Evolutionary conservation across 1,140 invertebrate species (phyloP).

Genomic region (Leptopilina boulardi): DNA sequence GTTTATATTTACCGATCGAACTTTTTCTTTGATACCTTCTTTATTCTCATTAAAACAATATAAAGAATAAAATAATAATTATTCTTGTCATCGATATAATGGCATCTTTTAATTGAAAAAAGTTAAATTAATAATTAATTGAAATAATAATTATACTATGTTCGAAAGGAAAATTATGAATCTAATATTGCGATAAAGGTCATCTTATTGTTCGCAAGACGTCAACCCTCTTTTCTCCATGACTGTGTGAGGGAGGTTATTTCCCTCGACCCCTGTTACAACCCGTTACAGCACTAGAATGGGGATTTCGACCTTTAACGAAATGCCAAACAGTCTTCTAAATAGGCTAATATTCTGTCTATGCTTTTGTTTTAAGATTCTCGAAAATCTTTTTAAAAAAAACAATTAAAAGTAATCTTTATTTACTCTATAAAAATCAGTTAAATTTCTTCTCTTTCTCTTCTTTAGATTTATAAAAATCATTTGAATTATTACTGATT

Average conservation of each 20-base stretch:
- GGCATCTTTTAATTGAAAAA: too few species aligned
- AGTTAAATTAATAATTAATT: too few species aligned
- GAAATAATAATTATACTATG: too few species aligned
- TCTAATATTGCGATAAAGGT: neutral
- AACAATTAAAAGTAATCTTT: too few species aligned
- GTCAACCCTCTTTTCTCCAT: conserved; percentile 36
- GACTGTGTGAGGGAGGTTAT: neutral
- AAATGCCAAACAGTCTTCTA: conserved; percentile 20
- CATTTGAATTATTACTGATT: too few species aligned
- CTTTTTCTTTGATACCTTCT: neutral
- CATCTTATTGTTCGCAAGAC: conserved; percentile 12
- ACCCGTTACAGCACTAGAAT: neutral
- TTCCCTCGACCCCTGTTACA: neutral
- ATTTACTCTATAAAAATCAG: too few species aligned
- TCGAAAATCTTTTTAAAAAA: neutral
- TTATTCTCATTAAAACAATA: neutral
- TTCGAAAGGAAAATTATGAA: neutral
- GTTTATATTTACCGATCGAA: neutral
- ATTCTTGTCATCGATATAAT: too few species aligned
- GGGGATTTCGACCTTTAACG: conserved; percentile 11
- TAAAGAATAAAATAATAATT: neutral
- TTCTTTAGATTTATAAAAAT: too few species aligned
- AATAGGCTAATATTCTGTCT: conserved; percentile 15
- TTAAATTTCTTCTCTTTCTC: too few species aligned
- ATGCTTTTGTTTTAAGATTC: neutral